phyloP scores from a whole-genome alignment of 2,113 vertebrate species.

The Turdus rufiventris region DNA sequence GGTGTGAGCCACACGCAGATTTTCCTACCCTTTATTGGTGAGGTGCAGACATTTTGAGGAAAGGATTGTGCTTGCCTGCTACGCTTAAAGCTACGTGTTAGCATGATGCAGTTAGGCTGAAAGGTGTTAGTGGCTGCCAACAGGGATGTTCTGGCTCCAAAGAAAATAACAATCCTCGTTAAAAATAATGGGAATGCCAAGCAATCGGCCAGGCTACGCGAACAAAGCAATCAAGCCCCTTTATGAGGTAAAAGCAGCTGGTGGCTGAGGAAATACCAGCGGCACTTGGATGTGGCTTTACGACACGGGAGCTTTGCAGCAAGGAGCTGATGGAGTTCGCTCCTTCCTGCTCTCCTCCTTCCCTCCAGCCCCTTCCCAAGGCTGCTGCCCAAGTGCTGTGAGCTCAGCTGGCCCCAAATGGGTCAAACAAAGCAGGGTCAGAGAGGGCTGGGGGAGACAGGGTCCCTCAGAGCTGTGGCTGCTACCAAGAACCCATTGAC shows the following conservation, averaged over 20 bases:
- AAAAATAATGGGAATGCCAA: constrained; percentile 47
- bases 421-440: not conserved
- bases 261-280: constrained; percentile 35
- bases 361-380: not conserved
- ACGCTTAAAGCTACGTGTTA: not conserved
- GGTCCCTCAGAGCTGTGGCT: not conserved
- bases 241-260: constrained; percentile 57
- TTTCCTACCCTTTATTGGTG: not conserved
- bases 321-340: fast-evolving
- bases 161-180: constrained; percentile 24
- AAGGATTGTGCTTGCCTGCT: not conserved
- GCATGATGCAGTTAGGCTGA: not conserved
- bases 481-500: not conserved
- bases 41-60: not conserved
- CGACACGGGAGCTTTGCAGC: not conserved
- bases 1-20: not conserved
- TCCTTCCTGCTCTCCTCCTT: not conserved
- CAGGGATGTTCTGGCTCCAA: constrained; percentile 17
- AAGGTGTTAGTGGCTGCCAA: constrained; percentile 10
- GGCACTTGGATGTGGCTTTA: constrained; percentile 2
- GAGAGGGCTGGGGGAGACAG: not conserved
- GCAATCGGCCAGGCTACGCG: not conserved
- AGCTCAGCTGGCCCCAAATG: not conserved
- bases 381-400: not conserved
- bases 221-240: constrained; percentile 50